These are phyloP conservation scores for Sceloporus undulatus DNA, from an alignment of 2,113 vertebrate genomes.

Conservation along the genomic window DNA sequence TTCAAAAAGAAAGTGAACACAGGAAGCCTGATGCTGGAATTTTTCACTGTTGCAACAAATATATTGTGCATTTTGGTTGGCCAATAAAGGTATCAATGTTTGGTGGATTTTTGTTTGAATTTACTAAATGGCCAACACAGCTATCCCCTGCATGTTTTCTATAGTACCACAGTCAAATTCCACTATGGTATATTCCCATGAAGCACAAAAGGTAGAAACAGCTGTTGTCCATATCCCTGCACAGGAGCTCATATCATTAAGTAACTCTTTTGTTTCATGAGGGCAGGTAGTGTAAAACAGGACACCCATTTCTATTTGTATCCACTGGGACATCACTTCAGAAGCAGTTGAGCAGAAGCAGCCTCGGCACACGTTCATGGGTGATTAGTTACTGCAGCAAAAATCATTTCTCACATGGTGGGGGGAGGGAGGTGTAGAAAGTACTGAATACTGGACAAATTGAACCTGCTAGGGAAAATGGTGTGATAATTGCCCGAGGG, in stretches of 20 bases:
- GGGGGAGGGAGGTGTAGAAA: conserved; percentile 20
- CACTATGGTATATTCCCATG: neutral
- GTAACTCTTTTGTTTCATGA: neutral
- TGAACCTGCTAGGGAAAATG: conserved; percentile 55
- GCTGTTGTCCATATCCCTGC: neutral
- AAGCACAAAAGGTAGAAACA: neutral
- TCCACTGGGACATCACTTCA: neutral
- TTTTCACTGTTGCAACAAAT: neutral
- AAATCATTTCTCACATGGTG: conserved; percentile 50
- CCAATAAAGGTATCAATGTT: too few relatives aligned
- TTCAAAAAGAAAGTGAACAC: neutral
- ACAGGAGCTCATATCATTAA: neutral
- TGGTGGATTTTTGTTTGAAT: too few relatives aligned
- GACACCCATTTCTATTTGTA: neutral
- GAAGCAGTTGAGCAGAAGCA: neutral
- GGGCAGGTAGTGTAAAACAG: neutral
- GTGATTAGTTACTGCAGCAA: conserved; percentile 47
- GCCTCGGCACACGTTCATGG: rapidly evolving
- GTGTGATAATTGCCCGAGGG: conserved; percentile 67
- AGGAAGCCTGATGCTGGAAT: neutral
- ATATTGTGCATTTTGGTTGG: too few relatives aligned
- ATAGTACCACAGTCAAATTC: neutral
- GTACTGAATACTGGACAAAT: conserved; percentile 62
- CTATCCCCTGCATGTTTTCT: neutral
- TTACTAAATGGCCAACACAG: too few relatives aligned